phyloP scores from a whole-genome alignment of 2,113 vertebrate genomes.

The Leiothrix lutea region DNA sequence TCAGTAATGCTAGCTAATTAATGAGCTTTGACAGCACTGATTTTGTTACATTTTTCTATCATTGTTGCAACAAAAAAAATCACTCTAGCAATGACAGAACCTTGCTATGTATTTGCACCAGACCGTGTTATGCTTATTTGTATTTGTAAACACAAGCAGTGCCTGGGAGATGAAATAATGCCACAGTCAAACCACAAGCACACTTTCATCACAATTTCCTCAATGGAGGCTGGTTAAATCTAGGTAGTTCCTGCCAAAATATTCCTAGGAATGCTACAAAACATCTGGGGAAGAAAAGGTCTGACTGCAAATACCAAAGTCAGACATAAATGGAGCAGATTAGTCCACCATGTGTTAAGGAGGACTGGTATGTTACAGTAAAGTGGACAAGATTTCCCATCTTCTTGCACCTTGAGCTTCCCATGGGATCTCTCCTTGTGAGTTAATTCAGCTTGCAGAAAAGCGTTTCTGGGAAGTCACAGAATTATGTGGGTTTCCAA shows the following conservation, averaged over 20 bases:
- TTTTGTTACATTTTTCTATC: not conserved
- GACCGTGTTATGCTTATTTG: not conserved
- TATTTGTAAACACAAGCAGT: not conserved
- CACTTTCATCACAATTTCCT: not conserved
- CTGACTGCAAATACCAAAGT: not conserved
- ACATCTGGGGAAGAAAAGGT: not conserved
- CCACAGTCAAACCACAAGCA: not conserved
- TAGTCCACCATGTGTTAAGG: not conserved
- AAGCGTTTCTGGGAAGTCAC: accelerated
- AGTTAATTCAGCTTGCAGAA: not conserved
- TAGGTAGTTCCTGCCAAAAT: not conserved
- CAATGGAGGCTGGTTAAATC: not conserved
- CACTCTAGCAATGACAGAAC: not conserved
- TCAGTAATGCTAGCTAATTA: not conserved
- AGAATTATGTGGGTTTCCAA: not conserved
- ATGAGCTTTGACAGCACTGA: not conserved
- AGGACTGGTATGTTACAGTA: not conserved
- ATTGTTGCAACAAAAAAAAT: not conserved
- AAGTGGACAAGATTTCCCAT: not conserved
- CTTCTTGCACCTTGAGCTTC: not conserved
- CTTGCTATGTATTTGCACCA: not conserved
- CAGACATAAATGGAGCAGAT: not conserved
- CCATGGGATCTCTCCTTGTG: not conserved
- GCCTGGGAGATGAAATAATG: not conserved
- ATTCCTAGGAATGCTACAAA: not conserved